Evolutionary conservation across 2,113 vertebrate species (phyloP), one percentile per base, ranked within the genome.

Genomic region (Tetraodon nigroviridis): DNA sequence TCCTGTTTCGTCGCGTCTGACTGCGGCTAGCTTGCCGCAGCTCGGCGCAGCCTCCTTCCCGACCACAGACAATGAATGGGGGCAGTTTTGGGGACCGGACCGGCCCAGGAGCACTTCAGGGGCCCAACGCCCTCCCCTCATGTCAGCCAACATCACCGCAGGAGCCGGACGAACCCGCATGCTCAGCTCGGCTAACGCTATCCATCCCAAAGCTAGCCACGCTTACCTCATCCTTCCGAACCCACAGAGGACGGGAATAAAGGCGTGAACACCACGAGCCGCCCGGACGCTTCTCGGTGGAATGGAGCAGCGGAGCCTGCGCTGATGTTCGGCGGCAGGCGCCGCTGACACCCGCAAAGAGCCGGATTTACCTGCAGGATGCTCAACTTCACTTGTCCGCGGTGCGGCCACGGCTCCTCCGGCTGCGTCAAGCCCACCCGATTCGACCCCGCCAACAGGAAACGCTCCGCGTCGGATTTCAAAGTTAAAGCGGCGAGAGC

Each of bases 371-470:
- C 83, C 84, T 87, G 81, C 82, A 76, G 73, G 81, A 81, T 79
- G 83, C 75, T 83, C 70, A 87, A 88, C 81, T 88, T 88, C 86
- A 85, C 84, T 88, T 83, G 80, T 73, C 74, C 83, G 79, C 82
- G 79, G 70, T 68, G 78, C 69, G 52, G 65, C 65, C 82, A 56
- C 75, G 15, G 80, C 59, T 68, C 32, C 58, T 16, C 61, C 2
- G 45, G 64, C 58, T 75, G 45, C 60, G 51, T 72, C 71, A 81
- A 79, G 73, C 44, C 5, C 12, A 1, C 1, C 16, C 32, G 12
- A 11, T 51, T 6, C 7, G 12, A 14, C 10, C 1, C 1, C 13
- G 1, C 4, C 0, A 1, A 51, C 70, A 7, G 75, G 84, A 86
- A 69, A 0, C n/a, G 0, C 0, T 0, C 8, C 7, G 0, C 17